Percentiles rank a stretch among this genome's conserved stretches.
phyloP scores from a whole-genome alignment of 37 sponge, comb jelly and placozoan species.

The Ephydatia muelleri region DNA sequence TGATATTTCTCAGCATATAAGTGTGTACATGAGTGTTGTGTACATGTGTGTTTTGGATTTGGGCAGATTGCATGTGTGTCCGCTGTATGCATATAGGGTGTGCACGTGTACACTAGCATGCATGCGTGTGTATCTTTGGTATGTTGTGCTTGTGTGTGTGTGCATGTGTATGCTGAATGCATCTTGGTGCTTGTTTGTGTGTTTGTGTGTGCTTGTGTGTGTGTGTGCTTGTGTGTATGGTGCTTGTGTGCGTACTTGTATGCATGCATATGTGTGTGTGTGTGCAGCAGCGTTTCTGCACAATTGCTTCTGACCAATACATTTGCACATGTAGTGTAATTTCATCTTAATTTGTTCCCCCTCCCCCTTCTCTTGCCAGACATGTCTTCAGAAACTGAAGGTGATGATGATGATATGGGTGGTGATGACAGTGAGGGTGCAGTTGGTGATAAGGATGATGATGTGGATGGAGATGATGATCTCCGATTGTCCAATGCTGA shows the following conservation, averaged over 20 bases:
- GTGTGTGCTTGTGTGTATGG: too few species aligned
- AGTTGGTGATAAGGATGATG: background rate
- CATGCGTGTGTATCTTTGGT: too few species aligned
- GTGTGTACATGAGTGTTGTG: slow-evolving; percentile 20
- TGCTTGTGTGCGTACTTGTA: too few species aligned
- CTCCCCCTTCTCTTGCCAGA: background rate
- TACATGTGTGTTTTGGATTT: slow-evolving; percentile 23
- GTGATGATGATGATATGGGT: background rate
- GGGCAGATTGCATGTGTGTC: too few species aligned
- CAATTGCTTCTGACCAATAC: too few species aligned
- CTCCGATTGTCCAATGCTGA: background rate
- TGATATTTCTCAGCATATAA: background rate
- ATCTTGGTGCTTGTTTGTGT: too few species aligned
- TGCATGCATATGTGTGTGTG: too few species aligned
- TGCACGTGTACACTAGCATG: too few species aligned
- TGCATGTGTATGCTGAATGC: too few species aligned
- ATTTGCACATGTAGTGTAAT: too few species aligned
- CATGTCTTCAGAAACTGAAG: background rate
- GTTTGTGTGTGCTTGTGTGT: slow-evolving; percentile 5
- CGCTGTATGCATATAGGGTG: too few species aligned
- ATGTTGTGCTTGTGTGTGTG: slow-evolving; percentile 21
- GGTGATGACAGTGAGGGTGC: background rate
- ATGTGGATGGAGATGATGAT: slow-evolving; percentile 6
- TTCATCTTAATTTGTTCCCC: background rate
- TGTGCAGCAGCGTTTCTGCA: too few species aligned